Evolutionary conservation across 2,888 invertebrate species (phyloP).

Genomic region (Augochlorella aurata): DNA sequence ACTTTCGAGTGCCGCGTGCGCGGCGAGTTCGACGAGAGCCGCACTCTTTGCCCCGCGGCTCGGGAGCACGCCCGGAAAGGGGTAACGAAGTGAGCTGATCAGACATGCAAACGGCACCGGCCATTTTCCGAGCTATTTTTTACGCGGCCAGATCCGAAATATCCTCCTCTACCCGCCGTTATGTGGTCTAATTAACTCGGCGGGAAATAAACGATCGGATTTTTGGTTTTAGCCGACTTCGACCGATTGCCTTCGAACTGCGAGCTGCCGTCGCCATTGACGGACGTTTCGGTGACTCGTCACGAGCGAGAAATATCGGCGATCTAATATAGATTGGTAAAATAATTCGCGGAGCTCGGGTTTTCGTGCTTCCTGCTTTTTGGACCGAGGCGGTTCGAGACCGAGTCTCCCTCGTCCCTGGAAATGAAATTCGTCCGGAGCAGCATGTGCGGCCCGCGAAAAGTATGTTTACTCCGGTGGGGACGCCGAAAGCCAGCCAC

Average conservation of each 20-base stretch:
- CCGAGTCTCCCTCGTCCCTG: neutral
- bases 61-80: neutral
- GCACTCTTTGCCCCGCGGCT: neutral
- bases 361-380: slow-evolving; percentile 7
- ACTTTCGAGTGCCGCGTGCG: neutral
- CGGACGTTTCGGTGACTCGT: neutral
- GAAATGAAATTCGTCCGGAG: slow-evolving; percentile 58
- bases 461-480: slow-evolving; percentile 76
- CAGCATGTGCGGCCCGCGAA: slow-evolving; percentile 69
- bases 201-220: too few species aligned
- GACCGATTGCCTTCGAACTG: too few species aligned
- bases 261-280: neutral
- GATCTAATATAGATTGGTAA: slow-evolving; percentile 6
- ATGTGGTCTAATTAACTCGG: too few species aligned
- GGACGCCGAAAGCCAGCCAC: slow-evolving; percentile 62
- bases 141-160: neutral
- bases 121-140: neutral
- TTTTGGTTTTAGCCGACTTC: neutral
- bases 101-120: neutral
- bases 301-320: neutral
- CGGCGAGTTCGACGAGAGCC: neutral
- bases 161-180: neutral
- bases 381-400: slow-evolving; percentile 3
- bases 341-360: slow-evolving; percentile 19
- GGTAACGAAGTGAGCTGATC: neutral